A percentile compares a stretch with the other conserved stretches of the same genome.
Evolutionary conservation across 2,113 vertebrate species (phyloP).

Genomic region (Atractosteus spatula): DNA sequence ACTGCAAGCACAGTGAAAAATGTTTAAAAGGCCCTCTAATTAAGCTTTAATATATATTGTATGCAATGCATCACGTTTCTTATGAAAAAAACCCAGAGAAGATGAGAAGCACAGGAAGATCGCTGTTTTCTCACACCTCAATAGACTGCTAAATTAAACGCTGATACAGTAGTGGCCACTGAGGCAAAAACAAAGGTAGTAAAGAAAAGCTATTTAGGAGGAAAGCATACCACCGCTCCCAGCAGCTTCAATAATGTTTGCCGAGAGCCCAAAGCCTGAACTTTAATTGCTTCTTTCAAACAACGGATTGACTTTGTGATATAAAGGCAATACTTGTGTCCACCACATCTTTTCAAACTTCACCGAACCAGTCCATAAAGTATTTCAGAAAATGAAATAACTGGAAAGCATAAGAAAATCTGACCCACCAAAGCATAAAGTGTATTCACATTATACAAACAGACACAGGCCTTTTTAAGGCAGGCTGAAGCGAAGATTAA

Average conservation of each 20-base stretch:
- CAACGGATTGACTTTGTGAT: constrained; percentile 26
- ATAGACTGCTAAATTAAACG: background rate
- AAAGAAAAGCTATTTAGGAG: constrained; percentile 17
- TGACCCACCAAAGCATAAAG: too few species aligned
- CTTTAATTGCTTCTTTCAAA: constrained; percentile 39
- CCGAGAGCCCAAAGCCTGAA: constrained; percentile 20
- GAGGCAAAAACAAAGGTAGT: constrained; percentile 11
- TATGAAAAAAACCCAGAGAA: background rate
- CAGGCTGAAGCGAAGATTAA: too few species aligned
- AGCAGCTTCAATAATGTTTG: constrained; percentile 28
- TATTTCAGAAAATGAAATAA: constrained; percentile 21
- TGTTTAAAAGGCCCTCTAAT: too few species aligned
- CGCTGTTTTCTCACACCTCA: constrained; percentile 3
- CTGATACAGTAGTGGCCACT: constrained; percentile 9
- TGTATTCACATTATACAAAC: too few species aligned
- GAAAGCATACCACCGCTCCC: constrained; percentile 30
- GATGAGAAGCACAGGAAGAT: background rate
- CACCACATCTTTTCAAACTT: constrained; percentile 24
- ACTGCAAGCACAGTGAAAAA: too few species aligned
- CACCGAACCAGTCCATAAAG: constrained; percentile 24
- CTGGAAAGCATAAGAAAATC: background rate
- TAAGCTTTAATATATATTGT: too few species aligned
- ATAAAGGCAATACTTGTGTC: constrained; percentile 36
- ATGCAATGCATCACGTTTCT: too few species aligned
- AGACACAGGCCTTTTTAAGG: too few species aligned